Evolutionary conservation across 2,888 invertebrate species (phyloP), one percentile per base, ranked within the genome.

Genomic region (Chrysolina americana): DNA sequence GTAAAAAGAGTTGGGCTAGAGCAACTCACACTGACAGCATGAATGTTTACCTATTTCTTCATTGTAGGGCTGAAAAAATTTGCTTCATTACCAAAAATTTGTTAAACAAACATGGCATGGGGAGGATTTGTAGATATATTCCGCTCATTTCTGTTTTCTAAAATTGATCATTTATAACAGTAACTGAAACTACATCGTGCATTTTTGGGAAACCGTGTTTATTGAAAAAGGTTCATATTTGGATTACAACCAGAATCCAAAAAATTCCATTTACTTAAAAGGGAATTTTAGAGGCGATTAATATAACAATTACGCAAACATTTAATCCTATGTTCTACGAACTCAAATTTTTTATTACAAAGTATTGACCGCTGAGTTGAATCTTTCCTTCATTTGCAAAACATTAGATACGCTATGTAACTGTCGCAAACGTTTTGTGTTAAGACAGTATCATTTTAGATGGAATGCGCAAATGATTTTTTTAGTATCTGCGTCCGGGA

Each of bases 401-500:
- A 44, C 15, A 44, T 21, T 21, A 21, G 19, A 17, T 53, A 53
- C 19, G 21, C 53, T 53, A 19, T 13, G 21, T 53, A 17, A 48
- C 48, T 53, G 53, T 19, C 53, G 19, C 53, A 53, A 53, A 53
- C 11, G 19, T 21, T 53, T 21, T 19, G 19, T 11, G 10, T 53
- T 11, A 11, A 53, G 19, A 21, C 48, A 19, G 21, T 59, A 28
- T 28, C 59, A 68, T 53, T 41, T 68, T 41, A 53, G 53, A 41
- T 36, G 44, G 11, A 65, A 66, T 50, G 66, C 53, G 68, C 53
- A 53, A 36, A 41, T 41, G 53, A 41, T 50, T 65, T 48, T 66
- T 66, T 66, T 50, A 68, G 68, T 36, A 68, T 53, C 68, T 68
- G 68, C 53, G 68, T 68, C 68, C 53, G 68, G 68, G 68, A 17